A percentile compares a stretch with the other conserved stretches of the same genome.
These are phyloP conservation scores for Tachuris rubrigastra DNA, from an alignment of 2,113 vertebrate species.

Conservation along the genomic window DNA sequence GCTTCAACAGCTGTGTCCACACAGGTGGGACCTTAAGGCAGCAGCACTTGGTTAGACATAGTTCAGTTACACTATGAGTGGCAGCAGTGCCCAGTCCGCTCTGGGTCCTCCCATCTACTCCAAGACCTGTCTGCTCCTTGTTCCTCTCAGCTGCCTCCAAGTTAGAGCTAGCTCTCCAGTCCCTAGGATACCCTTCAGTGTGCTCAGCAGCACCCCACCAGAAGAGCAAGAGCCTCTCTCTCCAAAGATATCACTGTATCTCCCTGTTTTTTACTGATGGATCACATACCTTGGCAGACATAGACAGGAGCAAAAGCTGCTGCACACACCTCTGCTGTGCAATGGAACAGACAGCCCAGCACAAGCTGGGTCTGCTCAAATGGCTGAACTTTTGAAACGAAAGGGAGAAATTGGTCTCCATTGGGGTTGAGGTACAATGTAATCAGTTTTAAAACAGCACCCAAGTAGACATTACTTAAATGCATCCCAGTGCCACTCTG, in stretches of 20 bases:
- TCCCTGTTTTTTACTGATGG: accelerated
- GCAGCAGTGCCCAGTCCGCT: not conserved
- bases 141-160: not conserved
- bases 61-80: not conserved
- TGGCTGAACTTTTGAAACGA: not conserved
- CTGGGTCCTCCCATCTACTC: not conserved
- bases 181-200: accelerated
- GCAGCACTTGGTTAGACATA: accelerated
- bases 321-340: not conserved
- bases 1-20: not conserved
- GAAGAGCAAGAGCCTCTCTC: not conserved
- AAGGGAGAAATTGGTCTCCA: not conserved
- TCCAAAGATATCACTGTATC: not conserved
- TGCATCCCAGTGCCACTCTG: not conserved
- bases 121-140: not conserved
- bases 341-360: not conserved
- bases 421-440: not conserved
- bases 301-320: not conserved
- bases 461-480: not conserved
- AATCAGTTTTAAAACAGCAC: not conserved
- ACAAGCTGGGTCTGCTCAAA: not conserved
- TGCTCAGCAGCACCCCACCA: not conserved
- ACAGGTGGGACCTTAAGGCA: too few relatives aligned
- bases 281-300: not conserved
- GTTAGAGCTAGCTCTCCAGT: not conserved